These are phyloP conservation scores for Heteronetta atricapilla DNA, from an alignment of 2,113 vertebrate genomes.

Conservation along the genomic window DNA sequence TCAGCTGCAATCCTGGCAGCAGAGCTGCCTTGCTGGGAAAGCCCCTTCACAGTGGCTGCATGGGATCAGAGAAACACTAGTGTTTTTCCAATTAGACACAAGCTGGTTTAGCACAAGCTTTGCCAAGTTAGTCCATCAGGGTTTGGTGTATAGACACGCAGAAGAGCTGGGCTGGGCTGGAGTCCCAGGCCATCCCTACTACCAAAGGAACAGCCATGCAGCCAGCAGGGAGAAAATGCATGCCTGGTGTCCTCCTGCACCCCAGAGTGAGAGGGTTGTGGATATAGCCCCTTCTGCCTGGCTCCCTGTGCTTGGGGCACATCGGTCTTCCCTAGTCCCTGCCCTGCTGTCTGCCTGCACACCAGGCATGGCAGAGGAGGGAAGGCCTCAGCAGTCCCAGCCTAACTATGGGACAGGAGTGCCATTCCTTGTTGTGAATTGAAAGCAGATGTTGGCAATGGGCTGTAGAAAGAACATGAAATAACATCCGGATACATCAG, in stretches of 20 bases:
- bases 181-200: not conserved
- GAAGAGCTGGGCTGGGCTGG: not conserved
- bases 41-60: not conserved
- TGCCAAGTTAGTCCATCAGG: not conserved
- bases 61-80: fast-evolving
- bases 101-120: not conserved
- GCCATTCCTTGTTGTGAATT: not conserved
- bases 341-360: not conserved
- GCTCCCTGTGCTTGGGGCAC: not conserved
- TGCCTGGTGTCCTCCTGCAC: not conserved
- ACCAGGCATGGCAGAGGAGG: not conserved
- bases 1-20: not conserved
- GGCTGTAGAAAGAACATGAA: not conserved
- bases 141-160: not conserved
- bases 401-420: not conserved
- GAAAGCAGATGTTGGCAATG: not conserved
- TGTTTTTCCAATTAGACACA: fast-evolving
- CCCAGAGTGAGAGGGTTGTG: not conserved
- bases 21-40: not conserved
- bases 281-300: not conserved
- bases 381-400: not conserved
- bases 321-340: not conserved
- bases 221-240: not conserved
- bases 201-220: not conserved
- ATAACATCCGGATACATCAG: not conserved